These are phyloP conservation scores for Dichetophora obliterata DNA, from an alignment of 2,888 invertebrate species.

Conservation along the genomic window DNA sequence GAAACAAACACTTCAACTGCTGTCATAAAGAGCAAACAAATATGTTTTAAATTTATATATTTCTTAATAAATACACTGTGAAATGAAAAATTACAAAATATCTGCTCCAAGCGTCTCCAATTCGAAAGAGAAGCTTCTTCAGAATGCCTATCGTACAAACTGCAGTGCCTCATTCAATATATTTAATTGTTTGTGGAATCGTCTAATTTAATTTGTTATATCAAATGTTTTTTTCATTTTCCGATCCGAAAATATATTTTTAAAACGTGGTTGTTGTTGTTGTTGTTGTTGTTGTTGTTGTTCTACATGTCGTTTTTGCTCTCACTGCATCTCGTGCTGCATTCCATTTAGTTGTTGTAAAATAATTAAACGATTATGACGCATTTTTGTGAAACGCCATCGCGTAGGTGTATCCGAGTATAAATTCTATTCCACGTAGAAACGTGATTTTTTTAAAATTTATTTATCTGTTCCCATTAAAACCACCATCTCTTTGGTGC, in stretches of 20 bases:
- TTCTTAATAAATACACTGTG: neutral
- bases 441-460: neutral
- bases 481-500: too few species aligned
- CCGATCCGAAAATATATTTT: neutral
- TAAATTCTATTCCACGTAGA: neutral
- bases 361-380: slow-evolving; percentile 12
- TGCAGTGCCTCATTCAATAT: neutral
- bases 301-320: neutral
- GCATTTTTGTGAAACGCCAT: neutral
- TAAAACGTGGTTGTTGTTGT: neutral
- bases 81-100: too few species aligned
- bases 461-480: too few species aligned
- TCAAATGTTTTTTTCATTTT: neutral
- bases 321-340: slow-evolving; percentile 13
- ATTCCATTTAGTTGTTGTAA: slow-evolving; percentile 1
- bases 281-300: neutral
- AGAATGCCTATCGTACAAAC: too few species aligned
- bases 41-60: neutral
- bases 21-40: neutral
- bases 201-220: slow-evolving; percentile 18
- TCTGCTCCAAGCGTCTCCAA: too few species aligned
- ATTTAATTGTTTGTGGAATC: neutral
- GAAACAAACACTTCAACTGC: neutral
- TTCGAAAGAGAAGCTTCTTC: too few species aligned
- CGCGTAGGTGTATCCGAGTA: neutral